A percentile compares a stretch with the other conserved stretches of the same genome.
Evolutionary conservation across 2,888 invertebrate genomes (phyloP).

Genomic region (Drosophila lutescens): DNA sequence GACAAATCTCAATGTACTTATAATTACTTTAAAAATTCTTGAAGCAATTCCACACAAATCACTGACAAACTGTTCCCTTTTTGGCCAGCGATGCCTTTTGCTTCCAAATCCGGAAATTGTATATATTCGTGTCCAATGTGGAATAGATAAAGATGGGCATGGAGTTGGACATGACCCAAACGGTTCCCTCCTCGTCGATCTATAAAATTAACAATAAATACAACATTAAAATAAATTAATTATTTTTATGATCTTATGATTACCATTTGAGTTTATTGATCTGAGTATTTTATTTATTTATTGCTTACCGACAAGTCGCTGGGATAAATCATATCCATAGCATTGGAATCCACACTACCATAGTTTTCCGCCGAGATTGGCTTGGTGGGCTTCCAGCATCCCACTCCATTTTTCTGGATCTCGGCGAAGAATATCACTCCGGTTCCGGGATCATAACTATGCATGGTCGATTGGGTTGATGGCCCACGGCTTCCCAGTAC

Average conservation of each 20-base stretch:
- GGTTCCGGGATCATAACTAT: constrained; percentile 87
- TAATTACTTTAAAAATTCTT: constrained; percentile 35
- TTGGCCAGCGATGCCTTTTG: constrained; percentile 83
- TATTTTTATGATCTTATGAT: neutral
- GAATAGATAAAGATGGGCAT: constrained; percentile 89
- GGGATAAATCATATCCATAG: constrained; percentile 88
- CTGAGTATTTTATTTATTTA: neutral
- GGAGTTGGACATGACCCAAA: constrained; percentile 89
- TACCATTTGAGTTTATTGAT: no score
- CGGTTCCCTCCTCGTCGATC: constrained; percentile 86
- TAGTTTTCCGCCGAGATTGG: constrained; percentile 85
- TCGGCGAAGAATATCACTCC: constrained; percentile 89
- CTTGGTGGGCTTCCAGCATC: constrained; percentile 89
- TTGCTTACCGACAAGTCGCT: constrained; percentile 86
- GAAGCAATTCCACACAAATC: constrained; percentile 52
- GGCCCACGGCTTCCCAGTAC: constrained; percentile 88
- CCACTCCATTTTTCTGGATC: constrained; percentile 89
- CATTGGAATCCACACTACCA: constrained; percentile 87
- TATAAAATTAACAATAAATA: constrained; percentile 63
- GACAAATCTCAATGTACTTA: no score
- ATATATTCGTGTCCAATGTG: constrained; percentile 86
- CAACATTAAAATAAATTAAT: neutral
- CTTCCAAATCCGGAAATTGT: constrained; percentile 88
- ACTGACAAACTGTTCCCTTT: constrained; percentile 84
- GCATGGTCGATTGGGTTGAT: constrained; percentile 88